Evolutionary conservation across 2,113 vertebrate species (phyloP).

Genomic region (Platysteira castanea): DNA sequence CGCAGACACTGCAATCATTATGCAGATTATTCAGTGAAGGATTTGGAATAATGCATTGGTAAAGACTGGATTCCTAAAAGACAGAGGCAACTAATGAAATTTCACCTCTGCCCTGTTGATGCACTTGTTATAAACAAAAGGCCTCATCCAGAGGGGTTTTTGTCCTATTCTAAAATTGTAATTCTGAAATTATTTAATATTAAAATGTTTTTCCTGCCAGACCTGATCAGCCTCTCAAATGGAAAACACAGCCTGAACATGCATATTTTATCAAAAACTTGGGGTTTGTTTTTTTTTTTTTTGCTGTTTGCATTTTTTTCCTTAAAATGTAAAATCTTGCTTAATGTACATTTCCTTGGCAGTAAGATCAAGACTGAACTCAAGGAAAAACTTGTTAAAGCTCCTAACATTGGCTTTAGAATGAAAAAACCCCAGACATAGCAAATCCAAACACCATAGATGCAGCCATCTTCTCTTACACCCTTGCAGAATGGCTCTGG

Average conservation of each 20-base stretch:
- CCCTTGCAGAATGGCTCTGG: not conserved
- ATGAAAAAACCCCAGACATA: not conserved
- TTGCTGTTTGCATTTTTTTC: not conserved
- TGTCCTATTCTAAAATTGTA: not conserved
- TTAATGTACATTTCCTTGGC: not conserved
- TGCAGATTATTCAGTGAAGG: not conserved
- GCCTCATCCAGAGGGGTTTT: not conserved
- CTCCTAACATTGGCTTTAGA: not conserved
- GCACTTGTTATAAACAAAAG: not conserved
- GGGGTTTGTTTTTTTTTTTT: not conserved
- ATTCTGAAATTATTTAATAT: not conserved
- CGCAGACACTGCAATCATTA: not conserved
- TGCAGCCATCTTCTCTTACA: not conserved
- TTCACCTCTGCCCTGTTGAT: not conserved
- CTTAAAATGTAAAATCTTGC: not conserved
- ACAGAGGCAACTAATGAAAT: not conserved
- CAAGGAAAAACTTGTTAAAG: not conserved
- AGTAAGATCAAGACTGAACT: not conserved
- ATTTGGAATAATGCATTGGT: not conserved
- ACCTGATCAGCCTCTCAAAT: not conserved
- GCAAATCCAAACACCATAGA: not conserved
- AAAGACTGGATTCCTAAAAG: not conserved
- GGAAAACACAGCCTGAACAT: not conserved
- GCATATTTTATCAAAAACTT: not conserved
- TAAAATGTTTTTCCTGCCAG: not conserved